These are phyloP conservation scores for Heliornis fulica DNA, from an alignment of 2,113 vertebrate species.

Conservation along the genomic window DNA sequence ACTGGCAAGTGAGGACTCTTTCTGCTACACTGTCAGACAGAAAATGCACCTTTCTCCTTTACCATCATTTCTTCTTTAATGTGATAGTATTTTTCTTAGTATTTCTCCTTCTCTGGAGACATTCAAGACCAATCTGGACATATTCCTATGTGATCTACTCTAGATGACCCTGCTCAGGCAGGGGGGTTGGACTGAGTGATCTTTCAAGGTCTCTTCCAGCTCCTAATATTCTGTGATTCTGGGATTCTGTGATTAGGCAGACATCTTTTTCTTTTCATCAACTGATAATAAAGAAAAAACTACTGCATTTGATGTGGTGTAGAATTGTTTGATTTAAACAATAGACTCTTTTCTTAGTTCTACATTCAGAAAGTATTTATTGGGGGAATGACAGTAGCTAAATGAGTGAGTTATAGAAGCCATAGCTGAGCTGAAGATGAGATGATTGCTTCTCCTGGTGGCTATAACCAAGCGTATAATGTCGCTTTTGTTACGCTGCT, in stretches of 20 bases:
- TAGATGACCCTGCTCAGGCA: no score
- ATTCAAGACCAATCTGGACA: no score
- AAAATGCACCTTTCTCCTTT: background rate
- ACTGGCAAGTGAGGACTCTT: background rate
- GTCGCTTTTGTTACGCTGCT: background rate
- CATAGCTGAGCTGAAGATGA: background rate
- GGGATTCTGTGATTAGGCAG: no score
- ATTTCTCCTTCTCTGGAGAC: no score
- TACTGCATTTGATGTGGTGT: background rate
- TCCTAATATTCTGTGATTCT: no score
- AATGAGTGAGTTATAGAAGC: background rate
- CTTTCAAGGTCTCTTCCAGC: no score
- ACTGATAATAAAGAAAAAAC: conserved; percentile 8
- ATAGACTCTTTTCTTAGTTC: background rate
- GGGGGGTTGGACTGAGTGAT: no score
- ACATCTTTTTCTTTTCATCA: conserved; percentile 11
- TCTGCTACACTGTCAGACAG: background rate
- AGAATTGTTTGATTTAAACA: background rate
- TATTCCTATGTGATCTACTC: no score
- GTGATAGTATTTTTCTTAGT: background rate
- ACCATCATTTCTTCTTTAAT: background rate
- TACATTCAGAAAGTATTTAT: background rate
- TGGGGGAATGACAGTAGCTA: background rate
- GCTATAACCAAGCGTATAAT: background rate
- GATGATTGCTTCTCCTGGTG: background rate